These are phyloP conservation scores for Reinhardtius hippoglossoides DNA, from an alignment of 2,113 vertebrate species.

Conservation along the genomic window DNA sequence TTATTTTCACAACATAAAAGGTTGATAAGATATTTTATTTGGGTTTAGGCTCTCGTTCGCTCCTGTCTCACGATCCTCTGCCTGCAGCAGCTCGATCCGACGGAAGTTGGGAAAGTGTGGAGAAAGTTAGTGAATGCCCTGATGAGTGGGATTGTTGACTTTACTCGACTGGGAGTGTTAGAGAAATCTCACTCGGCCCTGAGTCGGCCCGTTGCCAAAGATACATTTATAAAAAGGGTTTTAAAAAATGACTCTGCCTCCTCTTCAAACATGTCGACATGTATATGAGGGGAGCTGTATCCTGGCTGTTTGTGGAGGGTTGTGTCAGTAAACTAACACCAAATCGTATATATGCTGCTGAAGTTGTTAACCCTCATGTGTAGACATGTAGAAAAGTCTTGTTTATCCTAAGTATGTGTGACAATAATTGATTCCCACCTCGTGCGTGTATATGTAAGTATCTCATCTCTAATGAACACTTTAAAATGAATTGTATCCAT, in stretches of 20 bases:
- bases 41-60: no score
- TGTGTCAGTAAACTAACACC: not conserved
- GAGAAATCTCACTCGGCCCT: not conserved
- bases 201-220: not conserved
- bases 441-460: not conserved
- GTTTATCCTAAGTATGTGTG: not conserved
- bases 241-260: not conserved
- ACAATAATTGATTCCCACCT: not conserved
- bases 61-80: not conserved
- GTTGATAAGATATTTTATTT: no score
- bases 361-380: not conserved
- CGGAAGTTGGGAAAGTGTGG: not conserved
- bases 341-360: not conserved
- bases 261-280: conserved; percentile 23
- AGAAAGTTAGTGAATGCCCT: not conserved
- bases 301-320: not conserved
- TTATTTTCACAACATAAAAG: no score
- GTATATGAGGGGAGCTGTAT: conserved; percentile 22
- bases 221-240: not conserved
- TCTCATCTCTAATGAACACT: not conserved
- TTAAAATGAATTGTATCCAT: not conserved
- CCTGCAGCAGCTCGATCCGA: not conserved
- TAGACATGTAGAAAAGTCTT: not conserved
- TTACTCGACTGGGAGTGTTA: not conserved
- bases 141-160: conserved; percentile 8